A percentile compares a stretch with the other conserved stretches of the same genome.
These are phyloP conservation scores for Pelecanus crispus DNA, from an alignment of 2,113 vertebrate species.

Conservation along the genomic window DNA sequence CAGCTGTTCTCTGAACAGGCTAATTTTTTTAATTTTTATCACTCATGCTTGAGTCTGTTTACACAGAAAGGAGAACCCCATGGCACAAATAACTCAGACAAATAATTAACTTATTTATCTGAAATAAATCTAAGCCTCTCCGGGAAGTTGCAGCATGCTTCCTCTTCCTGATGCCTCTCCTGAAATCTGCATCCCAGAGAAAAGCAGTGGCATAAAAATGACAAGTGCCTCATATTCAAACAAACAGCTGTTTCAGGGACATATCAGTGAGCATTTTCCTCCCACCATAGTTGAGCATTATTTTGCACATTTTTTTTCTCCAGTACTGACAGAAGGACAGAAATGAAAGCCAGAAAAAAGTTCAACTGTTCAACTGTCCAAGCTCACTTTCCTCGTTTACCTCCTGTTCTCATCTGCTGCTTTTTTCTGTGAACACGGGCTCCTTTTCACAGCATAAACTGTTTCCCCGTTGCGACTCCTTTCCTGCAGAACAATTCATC, in stretches of 20 bases:
- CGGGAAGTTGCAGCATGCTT: background rate
- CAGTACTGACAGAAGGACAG: background rate
- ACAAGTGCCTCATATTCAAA: background rate
- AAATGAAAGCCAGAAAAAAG: background rate
- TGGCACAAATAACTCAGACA: background rate
- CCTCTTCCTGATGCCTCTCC: background rate
- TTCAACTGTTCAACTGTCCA: background rate
- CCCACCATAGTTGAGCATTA: background rate
- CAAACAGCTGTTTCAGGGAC: background rate
- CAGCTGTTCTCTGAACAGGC: background rate
- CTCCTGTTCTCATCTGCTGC: background rate
- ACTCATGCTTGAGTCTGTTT: background rate
- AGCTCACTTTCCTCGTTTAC: background rate
- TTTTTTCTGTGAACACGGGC: background rate
- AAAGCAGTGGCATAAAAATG: background rate
- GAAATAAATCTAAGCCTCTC: background rate
- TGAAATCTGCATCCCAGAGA: background rate
- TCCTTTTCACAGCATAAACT: background rate
- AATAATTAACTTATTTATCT: background rate
- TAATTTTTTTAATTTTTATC: background rate
- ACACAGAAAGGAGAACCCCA: background rate
- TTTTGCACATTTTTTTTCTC: background rate
- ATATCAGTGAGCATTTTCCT: background rate
- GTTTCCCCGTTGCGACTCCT: accelerated
- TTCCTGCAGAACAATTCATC: background rate